Base-by-base conservation (phyloP, 1,140 invertebrate species). In the Heliconius himera region DNA sequence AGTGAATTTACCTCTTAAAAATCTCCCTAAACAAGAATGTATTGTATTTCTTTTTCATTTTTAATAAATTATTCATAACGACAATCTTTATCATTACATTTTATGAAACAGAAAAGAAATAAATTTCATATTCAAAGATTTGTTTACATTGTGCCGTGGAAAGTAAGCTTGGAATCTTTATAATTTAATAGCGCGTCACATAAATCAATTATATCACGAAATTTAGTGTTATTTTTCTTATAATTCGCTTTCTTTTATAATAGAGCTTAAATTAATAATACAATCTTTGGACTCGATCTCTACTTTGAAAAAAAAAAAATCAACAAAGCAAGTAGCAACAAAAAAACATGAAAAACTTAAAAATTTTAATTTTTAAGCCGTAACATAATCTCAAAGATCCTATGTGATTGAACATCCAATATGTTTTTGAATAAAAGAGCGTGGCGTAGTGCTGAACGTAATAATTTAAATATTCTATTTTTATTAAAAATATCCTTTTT, bases 61-160 rank as follows among this genome's bases (percentile, higher is more conserved):
- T 66, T 66, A 29, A 66, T 66, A 66, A 29, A 66, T 66, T 66
- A 66, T 66, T 66, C 26, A 66, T 66, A 66, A 66, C 60, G 60
- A 66, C 60, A 29, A 66, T 66, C 3, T 66, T 66, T 66, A 66
- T 66, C 22, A 66, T 66, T 66, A 66, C 22, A 29, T 66, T 66
- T 66, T 66, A 66, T 66, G 60, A 66, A 29, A 66, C 60, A 22
- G 60, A 66, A 66, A 66, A 11, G 60, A 66, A 66, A 66, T 3
- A 66, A 66, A 66, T 66, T 66, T 66, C 60, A 13, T 66, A 66
- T 66, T 66, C 60, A 29, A 66, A 29, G 60, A 66, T 66, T 66
- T 66, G 60, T 66, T 66, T 66, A 66, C 22, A 29, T 66, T 29
- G 60, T 66, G 11, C 60, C 5, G 13, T 66, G 26, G 4, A 66